These are phyloP conservation scores for Micrasema longulum DNA, from an alignment of 1,140 invertebrate genomes.

Conservation along the genomic window DNA sequence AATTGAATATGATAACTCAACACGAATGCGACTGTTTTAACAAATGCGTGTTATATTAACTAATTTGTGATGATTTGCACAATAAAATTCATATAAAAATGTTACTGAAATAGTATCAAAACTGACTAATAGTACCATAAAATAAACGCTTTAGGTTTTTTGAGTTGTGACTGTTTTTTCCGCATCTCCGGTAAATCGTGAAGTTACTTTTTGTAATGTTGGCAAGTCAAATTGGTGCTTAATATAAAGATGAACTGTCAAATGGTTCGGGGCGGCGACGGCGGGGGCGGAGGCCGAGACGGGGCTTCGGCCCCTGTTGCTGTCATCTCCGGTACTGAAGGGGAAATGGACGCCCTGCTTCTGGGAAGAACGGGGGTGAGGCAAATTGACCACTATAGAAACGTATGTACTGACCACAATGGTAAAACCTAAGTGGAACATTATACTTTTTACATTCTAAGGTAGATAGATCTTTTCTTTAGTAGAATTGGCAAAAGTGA, in stretches of 20 bases:
- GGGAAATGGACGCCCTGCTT: slow-evolving; percentile 80
- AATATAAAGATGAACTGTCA: slow-evolving; percentile 47
- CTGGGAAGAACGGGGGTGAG: slow-evolving; percentile 80
- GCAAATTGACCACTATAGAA: slow-evolving; percentile 69
- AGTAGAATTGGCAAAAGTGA: background rate
- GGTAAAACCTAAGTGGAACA: slow-evolving; percentile 21
- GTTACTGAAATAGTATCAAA: too few relatives aligned
- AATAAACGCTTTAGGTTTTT: too few relatives aligned
- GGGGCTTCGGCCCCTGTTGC: slow-evolving; percentile 68
- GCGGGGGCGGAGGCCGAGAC: slow-evolving; percentile 55
- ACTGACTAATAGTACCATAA: too few relatives aligned
- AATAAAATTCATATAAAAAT: too few relatives aligned
- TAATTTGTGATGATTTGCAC: too few relatives aligned
- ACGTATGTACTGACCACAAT: slow-evolving; percentile 62
- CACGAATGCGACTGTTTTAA: too few relatives aligned
- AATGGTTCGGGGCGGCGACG: slow-evolving; percentile 60
- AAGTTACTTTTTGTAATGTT: too few relatives aligned
- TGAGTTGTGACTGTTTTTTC: too few relatives aligned
- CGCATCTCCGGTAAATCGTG: too few relatives aligned
- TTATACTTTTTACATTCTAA: slow-evolving; percentile 10
- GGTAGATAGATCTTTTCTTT: slow-evolving; percentile 9
- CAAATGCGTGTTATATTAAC: too few relatives aligned
- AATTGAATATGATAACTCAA: too few relatives aligned
- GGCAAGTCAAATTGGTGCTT: too few relatives aligned
- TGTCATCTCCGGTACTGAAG: slow-evolving; percentile 70